Evolutionary conservation across 2,113 vertebrate genomes (phyloP).

Genomic region (Craseonycteris thonglongyai): DNA sequence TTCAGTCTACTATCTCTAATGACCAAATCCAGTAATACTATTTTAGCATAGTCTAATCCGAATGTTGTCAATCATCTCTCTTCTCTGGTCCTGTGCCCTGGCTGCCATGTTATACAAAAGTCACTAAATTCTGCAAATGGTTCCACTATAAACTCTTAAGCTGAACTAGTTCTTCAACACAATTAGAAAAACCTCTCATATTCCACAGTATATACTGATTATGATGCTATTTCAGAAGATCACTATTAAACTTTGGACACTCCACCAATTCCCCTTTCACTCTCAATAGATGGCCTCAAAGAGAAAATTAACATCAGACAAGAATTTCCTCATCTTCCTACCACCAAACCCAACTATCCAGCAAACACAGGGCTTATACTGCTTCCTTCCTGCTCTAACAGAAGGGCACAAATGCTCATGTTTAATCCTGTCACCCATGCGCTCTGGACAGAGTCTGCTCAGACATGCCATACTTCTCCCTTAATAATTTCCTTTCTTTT

Average conservation of each 20-base stretch:
- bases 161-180: background rate
- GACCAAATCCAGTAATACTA: background rate
- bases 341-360: background rate
- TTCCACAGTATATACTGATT: too few relatives aligned
- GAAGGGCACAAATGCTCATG: too few relatives aligned
- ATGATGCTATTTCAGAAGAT: background rate
- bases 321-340: background rate
- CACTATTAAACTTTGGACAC: background rate
- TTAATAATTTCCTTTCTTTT: background rate
- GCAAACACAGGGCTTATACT: background rate
- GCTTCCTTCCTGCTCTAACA: too few relatives aligned
- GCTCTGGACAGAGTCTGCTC: background rate
- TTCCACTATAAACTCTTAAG: background rate
- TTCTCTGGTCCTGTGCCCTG: background rate
- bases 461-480: background rate
- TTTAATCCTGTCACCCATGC: background rate
- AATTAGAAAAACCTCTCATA: background rate
- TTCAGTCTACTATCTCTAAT: background rate
- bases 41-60: background rate
- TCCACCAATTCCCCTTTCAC: background rate
- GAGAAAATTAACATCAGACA: background rate
- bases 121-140: background rate
- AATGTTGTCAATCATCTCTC: background rate
- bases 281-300: background rate
- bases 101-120: background rate